Evolutionary conservation across 2,888 invertebrate species (phyloP).

Genomic region (Cheilosia variabilis): DNA sequence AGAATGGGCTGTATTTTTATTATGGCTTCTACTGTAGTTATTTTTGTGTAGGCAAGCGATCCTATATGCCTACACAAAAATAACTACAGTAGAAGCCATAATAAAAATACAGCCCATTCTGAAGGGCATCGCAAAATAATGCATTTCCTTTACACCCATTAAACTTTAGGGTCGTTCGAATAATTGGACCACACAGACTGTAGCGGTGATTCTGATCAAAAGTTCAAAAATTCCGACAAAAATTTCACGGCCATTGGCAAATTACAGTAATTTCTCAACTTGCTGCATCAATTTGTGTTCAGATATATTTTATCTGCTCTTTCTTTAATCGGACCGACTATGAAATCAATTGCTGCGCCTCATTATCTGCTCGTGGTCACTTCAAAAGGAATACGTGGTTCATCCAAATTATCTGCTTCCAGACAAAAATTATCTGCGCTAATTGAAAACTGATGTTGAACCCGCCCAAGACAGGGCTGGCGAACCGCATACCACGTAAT

Average conservation of each 20-base stretch:
- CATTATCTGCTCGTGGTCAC: slow-evolving; percentile 24
- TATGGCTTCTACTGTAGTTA: no score
- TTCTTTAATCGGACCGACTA: slow-evolving; percentile 21
- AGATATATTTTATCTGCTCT: slow-evolving; percentile 30
- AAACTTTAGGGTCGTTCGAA: not conserved
- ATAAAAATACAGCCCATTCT: no score
- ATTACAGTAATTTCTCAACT: slow-evolving; percentile 48
- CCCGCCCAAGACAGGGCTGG: slow-evolving; percentile 9
- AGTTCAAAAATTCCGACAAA: slow-evolving; percentile 11
- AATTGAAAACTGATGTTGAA: slow-evolving; percentile 45
- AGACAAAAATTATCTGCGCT: slow-evolving; percentile 28
- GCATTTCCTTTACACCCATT: no score
- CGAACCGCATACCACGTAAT: slow-evolving; percentile 27
- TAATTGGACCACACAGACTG: slow-evolving; percentile 3
- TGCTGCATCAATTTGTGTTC: slow-evolving; percentile 33
- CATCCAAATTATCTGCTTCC: slow-evolving; percentile 7
- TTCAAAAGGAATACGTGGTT: not conserved
- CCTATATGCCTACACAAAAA: no score
- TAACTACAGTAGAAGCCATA: no score
- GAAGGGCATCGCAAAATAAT: no score
- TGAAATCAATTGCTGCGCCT: slow-evolving; percentile 14
- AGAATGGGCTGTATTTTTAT: no score
- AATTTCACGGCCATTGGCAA: slow-evolving; percentile 25
- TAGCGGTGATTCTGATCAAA: not conserved
- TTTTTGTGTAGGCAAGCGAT: no score